Conservation (phyloP, 2,888 invertebrate genomes). For the Odontocerum albicorne region DNA sequence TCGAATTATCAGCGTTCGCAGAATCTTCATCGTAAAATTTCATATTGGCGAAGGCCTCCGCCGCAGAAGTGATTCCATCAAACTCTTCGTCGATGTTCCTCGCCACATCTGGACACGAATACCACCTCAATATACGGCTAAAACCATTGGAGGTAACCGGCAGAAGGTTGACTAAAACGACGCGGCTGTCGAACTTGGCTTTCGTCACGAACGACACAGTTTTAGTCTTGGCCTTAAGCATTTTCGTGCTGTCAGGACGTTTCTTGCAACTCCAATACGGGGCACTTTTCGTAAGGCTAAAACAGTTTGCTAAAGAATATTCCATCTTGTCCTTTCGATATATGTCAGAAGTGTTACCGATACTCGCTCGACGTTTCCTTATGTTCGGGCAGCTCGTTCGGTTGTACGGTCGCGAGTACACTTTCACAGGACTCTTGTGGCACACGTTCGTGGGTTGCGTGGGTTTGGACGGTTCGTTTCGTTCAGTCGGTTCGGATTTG, state of each 20-base stretch:
- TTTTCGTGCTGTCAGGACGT: not conserved
- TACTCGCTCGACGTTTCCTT: not conserved
- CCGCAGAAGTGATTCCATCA: not conserved
- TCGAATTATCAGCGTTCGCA: too few species aligned
- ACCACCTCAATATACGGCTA: not conserved
- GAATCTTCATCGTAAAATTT: not conserved
- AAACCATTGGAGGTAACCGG: not conserved
- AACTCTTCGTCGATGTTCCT: not conserved
- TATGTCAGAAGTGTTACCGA: not conserved
- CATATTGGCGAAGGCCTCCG: not conserved
- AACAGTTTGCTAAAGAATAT: not conserved
- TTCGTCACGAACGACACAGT: not conserved
- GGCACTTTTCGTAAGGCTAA: not conserved
- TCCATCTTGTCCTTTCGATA: not conserved
- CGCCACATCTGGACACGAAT: slow-evolving; percentile 2
- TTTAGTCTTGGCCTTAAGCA: not conserved
- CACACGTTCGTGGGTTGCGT: not conserved
- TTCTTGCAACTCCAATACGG: not conserved
- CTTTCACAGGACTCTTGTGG: too few species aligned
- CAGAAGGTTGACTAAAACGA: not conserved
- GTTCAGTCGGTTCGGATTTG: not conserved
- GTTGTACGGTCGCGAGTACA: too few species aligned
- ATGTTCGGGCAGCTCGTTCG: not conserved
- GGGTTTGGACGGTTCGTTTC: not conserved
- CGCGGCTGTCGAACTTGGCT: not conserved